These are phyloP conservation scores for Rhadina sibilatrix DNA, from an alignment of 2,113 vertebrate genomes.

Conservation along the genomic window DNA sequence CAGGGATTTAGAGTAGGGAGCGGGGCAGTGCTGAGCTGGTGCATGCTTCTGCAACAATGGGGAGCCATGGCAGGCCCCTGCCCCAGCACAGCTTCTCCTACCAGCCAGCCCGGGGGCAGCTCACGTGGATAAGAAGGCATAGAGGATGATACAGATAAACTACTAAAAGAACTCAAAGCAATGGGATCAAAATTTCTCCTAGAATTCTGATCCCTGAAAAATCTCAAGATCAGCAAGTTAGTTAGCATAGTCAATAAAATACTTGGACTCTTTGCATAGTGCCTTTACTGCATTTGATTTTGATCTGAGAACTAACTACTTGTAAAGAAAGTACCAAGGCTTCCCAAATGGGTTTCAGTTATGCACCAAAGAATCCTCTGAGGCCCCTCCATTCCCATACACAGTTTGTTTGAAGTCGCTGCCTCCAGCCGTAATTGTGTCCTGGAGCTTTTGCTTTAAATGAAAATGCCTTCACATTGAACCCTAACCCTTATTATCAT, in stretches of 20 bases:
- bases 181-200: not conserved
- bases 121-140: rapidly evolving
- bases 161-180: not conserved
- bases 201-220: not conserved
- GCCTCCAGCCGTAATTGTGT: not conserved
- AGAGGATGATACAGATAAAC: not conserved
- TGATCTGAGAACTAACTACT: not conserved
- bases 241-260: not conserved
- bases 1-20: constrained; percentile 34
- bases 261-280: not conserved
- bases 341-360: not conserved
- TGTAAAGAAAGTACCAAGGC: not conserved
- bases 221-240: not conserved
- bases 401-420: not conserved
- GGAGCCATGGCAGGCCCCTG: not conserved
- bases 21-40: constrained; percentile 52
- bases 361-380: not conserved
- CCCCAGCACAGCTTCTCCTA: not conserved
- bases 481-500: constrained; percentile 8
- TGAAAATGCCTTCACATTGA: not conserved
- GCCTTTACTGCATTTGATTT: not conserved
- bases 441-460: not conserved
- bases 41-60: constrained; percentile 29
- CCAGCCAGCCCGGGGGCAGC: rapidly evolving
- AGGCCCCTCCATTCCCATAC: not conserved